Evolutionary conservation across 2,888 invertebrate genomes (phyloP).

Genomic region (Pristionchus mayeri): DNA sequence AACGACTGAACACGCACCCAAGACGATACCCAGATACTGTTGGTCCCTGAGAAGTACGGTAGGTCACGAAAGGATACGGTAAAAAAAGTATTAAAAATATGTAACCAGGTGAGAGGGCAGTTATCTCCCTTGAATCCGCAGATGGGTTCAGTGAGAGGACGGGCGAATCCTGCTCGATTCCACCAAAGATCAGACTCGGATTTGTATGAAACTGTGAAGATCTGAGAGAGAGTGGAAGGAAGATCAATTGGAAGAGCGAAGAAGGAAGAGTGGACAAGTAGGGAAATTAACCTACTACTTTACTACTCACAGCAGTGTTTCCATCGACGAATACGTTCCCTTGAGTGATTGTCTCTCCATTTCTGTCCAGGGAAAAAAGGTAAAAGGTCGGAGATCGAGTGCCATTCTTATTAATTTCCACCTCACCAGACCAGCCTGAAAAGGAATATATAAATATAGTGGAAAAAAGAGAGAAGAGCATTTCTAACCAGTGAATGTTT

Average conservation of each 20-base stretch:
- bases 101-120: conserved; percentile 34
- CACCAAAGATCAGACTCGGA: conserved; percentile 53
- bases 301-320: background rate
- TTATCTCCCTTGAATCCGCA: conserved; percentile 59
- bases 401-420: conserved; percentile 50
- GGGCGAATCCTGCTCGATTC: conserved; percentile 51
- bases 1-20: conserved; percentile 55
- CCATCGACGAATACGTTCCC: conserved; percentile 24
- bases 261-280: background rate
- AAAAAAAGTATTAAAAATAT: background rate
- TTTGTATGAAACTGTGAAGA: background rate
- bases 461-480: background rate
- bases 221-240: background rate
- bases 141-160: conserved; percentile 54
- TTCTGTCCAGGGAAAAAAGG: conserved; percentile 41
- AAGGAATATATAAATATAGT: background rate
- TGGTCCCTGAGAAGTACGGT: background rate
- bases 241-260: background rate
- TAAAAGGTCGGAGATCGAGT: conserved; percentile 53
- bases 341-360: background rate
- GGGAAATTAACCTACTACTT: background rate
- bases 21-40: conserved; percentile 60
- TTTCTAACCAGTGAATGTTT: conserved; percentile 51
- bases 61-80: background rate
- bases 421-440: conserved; percentile 46